Evolutionary conservation across 2,888 invertebrate species (phyloP).

Genomic region (Alloscopus bannaensis): DNA sequence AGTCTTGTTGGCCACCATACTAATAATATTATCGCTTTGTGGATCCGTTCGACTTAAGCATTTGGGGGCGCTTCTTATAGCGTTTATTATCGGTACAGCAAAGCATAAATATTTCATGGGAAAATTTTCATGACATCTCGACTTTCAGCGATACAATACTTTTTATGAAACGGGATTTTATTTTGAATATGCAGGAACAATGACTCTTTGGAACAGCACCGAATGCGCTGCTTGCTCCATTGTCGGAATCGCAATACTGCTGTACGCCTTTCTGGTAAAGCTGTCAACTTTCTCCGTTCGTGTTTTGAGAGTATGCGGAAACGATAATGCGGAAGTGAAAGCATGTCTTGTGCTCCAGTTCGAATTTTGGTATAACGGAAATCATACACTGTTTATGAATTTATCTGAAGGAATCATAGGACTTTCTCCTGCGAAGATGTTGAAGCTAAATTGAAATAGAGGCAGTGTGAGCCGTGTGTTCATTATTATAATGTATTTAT

Average conservation of each 20-base stretch:
- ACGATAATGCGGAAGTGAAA: neutral
- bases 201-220: neutral
- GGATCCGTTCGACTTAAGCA: conserved; percentile 25
- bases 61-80: neutral
- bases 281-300: neutral
- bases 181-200: conserved; percentile 4
- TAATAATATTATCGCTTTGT: neutral
- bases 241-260: neutral
- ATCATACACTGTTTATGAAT: neutral
- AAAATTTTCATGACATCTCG: neutral
- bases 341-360: neutral
- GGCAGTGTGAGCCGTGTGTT: too few species aligned
- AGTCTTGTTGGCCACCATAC: neutral
- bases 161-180: neutral
- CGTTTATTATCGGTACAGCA: conserved; percentile 3
- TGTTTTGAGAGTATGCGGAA: too few species aligned
- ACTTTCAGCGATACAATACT: neutral
- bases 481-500: too few species aligned
- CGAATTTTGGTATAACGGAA: conserved; percentile 23
- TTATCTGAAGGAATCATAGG: conserved; percentile 1
- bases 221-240: conserved; percentile 12
- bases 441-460: too few species aligned
- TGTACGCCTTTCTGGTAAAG: conserved; percentile 1
- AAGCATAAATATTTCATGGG: neutral
- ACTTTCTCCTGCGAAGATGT: too few species aligned